Base-by-base conservation (phyloP, 2,888 invertebrate species). In the Limnephilus rhombicus region DNA sequence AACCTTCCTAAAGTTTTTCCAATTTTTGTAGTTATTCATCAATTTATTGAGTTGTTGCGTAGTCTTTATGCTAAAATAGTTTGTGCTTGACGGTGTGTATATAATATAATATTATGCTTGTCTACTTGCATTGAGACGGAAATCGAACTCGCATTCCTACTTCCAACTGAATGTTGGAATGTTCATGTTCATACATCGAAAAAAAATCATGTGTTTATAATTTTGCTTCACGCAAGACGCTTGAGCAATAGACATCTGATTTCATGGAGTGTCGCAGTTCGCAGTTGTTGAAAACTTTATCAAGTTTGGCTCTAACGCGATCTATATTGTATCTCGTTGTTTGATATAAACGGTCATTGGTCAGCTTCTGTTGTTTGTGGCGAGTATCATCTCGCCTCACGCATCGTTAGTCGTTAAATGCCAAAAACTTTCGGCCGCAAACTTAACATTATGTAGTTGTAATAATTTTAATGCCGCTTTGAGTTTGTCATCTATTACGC, bases 281-380 rank as follows among this genome's bases (percentile, higher is more conserved):
- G n/a, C 9, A 68, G n/a, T 68, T 68, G 68, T 68, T 68, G 68
- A 68, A 68, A 68, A 68, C 68, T 24, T 68, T 68, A 24, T 68
- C 24, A 68, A 68, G 68, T 68, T 68, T 2, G 24, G 68, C 24
- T 68, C 24, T 68, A 68, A 24, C 9, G 68, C 68, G 68, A 68
- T 68, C 68, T n/a, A n/a, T 68, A 68, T n/a, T 68, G 68, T 68
- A 24, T 68, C 9, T 68, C 7, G n/a, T 68, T 68, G 68, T 68
- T 68, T 68, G 68, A 68, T 24, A n/a, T 68, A 68, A 68, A 68
- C n/a, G n/a, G 18, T 53, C 53, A 53, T 5, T 53, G 53, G 68
- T 68, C 68, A 68, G 68, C 68, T 68, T 68, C 68, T 68, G 68
- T n/a, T 68, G 68, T 68, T n/a, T 68, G 68, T n/a, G 68, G 68